These are phyloP conservation scores for Puntigrus tetrazona DNA, from an alignment of 2,113 vertebrate genomes.

Conservation along the genomic window DNA sequence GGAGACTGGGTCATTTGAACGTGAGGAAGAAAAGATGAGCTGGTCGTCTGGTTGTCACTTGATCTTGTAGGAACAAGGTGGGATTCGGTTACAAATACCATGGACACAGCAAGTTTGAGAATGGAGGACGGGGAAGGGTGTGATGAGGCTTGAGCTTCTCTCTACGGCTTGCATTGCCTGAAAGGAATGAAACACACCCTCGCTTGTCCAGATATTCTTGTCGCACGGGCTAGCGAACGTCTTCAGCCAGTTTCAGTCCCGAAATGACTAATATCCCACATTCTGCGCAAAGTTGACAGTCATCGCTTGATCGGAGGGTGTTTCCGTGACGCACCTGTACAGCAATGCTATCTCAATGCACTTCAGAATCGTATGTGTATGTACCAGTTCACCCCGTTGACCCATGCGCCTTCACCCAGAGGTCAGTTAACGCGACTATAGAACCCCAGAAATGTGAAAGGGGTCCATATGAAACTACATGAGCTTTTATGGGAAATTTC, in stretches of 20 bases:
- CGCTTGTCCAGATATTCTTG: conserved; percentile 44
- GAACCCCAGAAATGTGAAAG: too few relatives aligned
- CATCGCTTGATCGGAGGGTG: not conserved
- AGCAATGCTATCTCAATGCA: not conserved
- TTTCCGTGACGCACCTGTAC: not conserved
- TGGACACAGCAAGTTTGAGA: not conserved
- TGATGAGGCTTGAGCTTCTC: not conserved
- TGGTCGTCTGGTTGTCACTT: conserved; percentile 9
- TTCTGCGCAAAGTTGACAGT: not conserved
- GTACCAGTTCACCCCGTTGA: not conserved
- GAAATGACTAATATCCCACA: not conserved
- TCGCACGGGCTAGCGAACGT: conserved; percentile 20
- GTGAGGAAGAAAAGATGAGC: conserved; percentile 14
- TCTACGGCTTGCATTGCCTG: not conserved
- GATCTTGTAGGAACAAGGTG: conserved; percentile 2
- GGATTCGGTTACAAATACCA: not conserved
- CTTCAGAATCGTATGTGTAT: not conserved
- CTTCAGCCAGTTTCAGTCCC: not conserved
- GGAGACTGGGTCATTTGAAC: conserved; percentile 16
- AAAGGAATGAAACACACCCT: conserved; percentile 44
- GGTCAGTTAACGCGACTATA: not conserved
- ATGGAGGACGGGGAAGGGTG: conserved; percentile 6
- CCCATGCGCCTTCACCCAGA: not conserved
- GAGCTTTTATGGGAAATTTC: too few relatives aligned
- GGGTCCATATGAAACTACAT: too few relatives aligned